phyloP scores from a whole-genome alignment of 2,113 vertebrate species.

The Turdus rufiventris region DNA sequence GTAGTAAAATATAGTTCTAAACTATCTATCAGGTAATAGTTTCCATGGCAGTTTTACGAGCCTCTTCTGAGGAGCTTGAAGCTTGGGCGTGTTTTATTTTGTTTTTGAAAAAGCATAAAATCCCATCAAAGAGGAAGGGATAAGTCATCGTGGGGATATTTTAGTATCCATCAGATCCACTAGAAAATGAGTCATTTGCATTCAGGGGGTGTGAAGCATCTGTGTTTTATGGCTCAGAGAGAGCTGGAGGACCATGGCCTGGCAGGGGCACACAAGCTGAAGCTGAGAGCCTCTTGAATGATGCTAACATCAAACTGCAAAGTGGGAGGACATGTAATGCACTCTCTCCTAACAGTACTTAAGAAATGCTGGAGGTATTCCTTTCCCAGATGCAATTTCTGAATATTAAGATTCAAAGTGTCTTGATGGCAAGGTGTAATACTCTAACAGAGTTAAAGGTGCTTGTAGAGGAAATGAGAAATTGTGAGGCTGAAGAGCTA shows the following conservation, averaged over 20 bases:
- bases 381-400: not conserved
- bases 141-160: not conserved
- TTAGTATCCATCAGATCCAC: not conserved
- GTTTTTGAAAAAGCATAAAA: not conserved
- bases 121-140: not conserved
- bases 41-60: not conserved
- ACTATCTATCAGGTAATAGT: not conserved
- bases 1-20: not conserved
- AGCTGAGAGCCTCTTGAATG: not conserved
- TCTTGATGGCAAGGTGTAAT: not conserved
- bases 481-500: not conserved
- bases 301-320: not conserved
- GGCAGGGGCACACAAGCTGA: not conserved
- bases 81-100: not conserved
- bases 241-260: not conserved
- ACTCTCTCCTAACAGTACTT: not conserved
- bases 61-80: not conserved
- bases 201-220: not conserved
- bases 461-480: not conserved
- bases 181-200: not conserved
- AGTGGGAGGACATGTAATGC: not conserved
- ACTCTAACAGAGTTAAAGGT: not conserved
- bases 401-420: not conserved
- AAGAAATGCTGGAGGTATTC: not conserved
- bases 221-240: not conserved